Evolutionary conservation across 1,140 invertebrate species (phyloP).

Genomic region (Aricia agestis): DNA sequence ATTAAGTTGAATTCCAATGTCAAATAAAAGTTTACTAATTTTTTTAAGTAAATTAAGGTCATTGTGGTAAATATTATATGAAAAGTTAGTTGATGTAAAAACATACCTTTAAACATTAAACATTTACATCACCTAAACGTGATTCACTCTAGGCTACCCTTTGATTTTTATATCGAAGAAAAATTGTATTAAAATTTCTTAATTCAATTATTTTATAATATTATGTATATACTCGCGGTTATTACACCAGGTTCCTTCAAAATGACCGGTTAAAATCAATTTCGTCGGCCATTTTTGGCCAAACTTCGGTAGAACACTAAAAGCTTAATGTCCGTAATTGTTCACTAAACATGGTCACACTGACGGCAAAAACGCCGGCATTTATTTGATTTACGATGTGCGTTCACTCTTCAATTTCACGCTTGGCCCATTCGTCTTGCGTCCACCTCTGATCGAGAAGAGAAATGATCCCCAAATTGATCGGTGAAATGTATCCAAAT

Average conservation of each 20-base stretch:
- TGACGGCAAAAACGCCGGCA: conserved; percentile 45
- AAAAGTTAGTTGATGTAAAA: neutral
- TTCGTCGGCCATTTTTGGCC: neutral
- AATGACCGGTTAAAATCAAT: neutral
- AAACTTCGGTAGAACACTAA: conserved; percentile 3
- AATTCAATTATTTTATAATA: neutral
- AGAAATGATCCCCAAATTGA: neutral
- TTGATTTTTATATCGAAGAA: no score
- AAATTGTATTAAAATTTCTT: no score
- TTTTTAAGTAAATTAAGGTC: no score
- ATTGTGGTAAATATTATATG: no score
- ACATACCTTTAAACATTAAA: neutral
- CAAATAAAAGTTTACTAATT: neutral
- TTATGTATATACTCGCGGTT: neutral
- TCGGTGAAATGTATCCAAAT: neutral
- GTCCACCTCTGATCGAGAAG: neutral
- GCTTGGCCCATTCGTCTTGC: conserved; percentile 32
- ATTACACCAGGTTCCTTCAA: neutral
- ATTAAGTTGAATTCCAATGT: no score
- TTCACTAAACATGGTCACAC: conserved; percentile 27
- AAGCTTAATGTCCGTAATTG: conserved; percentile 14
- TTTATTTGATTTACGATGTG: conserved; percentile 48
- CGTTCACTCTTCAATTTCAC: conserved; percentile 48
- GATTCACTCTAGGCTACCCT: no score
- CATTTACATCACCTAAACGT: no score